These are phyloP conservation scores for Schizotus pectinicornis DNA, from an alignment of 2,888 invertebrate species.

Conservation along the genomic window DNA sequence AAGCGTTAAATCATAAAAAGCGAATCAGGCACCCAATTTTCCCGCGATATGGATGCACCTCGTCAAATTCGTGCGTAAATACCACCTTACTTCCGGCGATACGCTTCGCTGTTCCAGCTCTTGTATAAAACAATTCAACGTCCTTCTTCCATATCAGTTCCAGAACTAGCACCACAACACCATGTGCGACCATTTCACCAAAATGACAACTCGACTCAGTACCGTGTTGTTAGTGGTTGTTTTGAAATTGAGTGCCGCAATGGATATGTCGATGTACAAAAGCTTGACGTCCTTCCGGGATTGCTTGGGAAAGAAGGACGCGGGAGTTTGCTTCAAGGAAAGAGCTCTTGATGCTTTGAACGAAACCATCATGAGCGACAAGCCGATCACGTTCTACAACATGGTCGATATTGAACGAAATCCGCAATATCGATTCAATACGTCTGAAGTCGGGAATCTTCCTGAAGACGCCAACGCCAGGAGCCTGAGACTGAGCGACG, in stretches of 20 bases:
- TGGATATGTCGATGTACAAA: conserved; percentile 24
- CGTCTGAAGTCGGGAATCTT: conserved; percentile 58
- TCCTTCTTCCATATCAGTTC: conserved; percentile 20
- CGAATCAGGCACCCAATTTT: conserved; percentile 31
- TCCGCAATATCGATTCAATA: conserved; percentile 48
- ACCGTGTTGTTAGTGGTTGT: conserved; percentile 11
- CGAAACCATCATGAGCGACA: conserved; percentile 54
- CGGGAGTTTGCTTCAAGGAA: conserved; percentile 58
- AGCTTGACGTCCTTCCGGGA: conserved; percentile 42
- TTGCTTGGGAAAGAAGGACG: conserved; percentile 51
- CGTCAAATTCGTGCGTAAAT: conserved; percentile 31
- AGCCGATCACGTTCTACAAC: conserved; percentile 50
- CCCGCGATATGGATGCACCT: conserved; percentile 17
- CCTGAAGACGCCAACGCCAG: conserved; percentile 64
- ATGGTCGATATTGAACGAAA: conserved; percentile 53
- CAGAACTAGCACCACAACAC: conserved; percentile 3
- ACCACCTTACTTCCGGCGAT: conserved; percentile 32
- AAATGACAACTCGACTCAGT: neutral
- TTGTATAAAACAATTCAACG: conserved; percentile 43
- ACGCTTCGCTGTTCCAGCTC: conserved; percentile 42
- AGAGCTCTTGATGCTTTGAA: conserved; percentile 56
- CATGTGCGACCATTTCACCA: neutral
- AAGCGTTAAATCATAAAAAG: conserved; percentile 41
- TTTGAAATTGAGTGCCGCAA: neutral
- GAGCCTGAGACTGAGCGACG: conserved; percentile 58